These are phyloP conservation scores for Rhingia campestris DNA, from an alignment of 2,888 invertebrate genomes.

Conservation along the genomic window DNA sequence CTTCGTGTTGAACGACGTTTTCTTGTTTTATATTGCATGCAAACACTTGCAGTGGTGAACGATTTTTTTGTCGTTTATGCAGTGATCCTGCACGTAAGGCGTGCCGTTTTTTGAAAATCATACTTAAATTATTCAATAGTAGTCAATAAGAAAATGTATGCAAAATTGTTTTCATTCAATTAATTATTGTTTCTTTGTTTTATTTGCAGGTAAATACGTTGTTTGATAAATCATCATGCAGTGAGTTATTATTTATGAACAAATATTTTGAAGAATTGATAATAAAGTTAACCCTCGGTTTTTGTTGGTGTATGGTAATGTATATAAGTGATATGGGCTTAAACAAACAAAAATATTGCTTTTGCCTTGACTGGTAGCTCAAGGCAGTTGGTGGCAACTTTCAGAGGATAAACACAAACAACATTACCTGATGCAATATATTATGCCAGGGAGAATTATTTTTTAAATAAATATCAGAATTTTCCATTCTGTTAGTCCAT, in stretches of 20 bases:
- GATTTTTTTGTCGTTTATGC: conserved; percentile 8
- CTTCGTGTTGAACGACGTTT: conserved; percentile 28
- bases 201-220: conserved; percentile 50
- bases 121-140: not conserved
- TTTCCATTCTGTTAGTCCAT: no score
- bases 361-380: no score
- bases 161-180: not conserved
- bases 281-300: not conserved
- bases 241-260: conserved; percentile 33
- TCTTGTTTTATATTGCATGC: conserved; percentile 31
- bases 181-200: conserved; percentile 16
- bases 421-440: no score
- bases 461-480: no score
- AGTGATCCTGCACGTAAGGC: not conserved
- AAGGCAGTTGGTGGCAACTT: no score
- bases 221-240: not conserved
- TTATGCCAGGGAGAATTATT: no score
- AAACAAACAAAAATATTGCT: no score
- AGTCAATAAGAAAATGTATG: not conserved
- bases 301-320: no score
- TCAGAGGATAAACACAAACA: no score
- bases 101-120: conserved; percentile 9
- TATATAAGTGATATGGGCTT: no score
- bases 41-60: conserved; percentile 19
- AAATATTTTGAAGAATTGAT: not conserved